Evolutionary conservation across 2,113 vertebrate species (phyloP).

Genomic region (Hemiscyllium ocellatum): DNA sequence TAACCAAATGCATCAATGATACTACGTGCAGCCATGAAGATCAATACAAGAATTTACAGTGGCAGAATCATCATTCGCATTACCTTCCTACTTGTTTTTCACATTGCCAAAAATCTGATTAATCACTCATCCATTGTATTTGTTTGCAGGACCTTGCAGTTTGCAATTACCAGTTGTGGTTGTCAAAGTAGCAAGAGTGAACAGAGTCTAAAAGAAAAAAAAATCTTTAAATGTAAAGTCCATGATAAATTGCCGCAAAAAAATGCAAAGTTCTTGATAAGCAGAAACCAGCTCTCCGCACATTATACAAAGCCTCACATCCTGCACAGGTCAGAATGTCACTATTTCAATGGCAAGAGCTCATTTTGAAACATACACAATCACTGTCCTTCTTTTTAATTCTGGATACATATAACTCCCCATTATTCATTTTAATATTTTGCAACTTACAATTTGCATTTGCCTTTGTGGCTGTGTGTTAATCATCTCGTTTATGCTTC

Average conservation of each 20-base stretch:
- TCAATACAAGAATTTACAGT: background rate
- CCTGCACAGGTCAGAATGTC: background rate
- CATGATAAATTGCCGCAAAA: background rate
- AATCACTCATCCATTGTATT: background rate
- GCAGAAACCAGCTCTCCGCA: background rate
- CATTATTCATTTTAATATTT: background rate
- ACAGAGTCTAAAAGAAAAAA: background rate
- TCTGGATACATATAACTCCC: background rate
- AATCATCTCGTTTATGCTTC: background rate
- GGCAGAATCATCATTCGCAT: background rate
- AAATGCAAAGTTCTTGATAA: background rate
- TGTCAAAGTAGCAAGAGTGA: background rate
- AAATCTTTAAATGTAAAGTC: background rate
- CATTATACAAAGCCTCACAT: background rate
- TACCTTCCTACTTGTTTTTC: background rate
- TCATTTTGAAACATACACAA: background rate
- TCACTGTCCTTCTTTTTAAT: background rate
- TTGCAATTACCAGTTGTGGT: background rate
- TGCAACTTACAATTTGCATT: background rate
- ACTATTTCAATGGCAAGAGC: background rate
- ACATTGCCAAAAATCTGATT: background rate
- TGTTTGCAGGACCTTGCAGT: background rate
- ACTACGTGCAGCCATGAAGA: background rate
- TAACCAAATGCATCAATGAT: background rate
- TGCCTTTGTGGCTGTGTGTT: background rate